Percentiles rank a stretch among this genome's conserved stretches.
These are phyloP conservation scores for Enteromius thamalakanensis DNA, from an alignment of 2,797 vertebrate genomes.

Conservation along the genomic window DNA sequence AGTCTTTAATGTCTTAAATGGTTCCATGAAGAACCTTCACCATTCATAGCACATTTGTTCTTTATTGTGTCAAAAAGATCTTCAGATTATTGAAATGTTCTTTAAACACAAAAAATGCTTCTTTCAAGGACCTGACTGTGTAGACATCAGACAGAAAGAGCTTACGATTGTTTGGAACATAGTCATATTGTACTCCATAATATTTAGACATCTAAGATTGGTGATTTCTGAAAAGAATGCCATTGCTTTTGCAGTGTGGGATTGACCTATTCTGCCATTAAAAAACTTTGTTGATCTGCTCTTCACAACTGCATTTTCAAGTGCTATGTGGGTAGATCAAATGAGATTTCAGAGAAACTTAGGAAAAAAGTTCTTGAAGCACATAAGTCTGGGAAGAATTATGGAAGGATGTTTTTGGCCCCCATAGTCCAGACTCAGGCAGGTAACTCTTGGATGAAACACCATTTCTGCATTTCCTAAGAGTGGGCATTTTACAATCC, in stretches of 20 bases:
- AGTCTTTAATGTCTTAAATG: neutral
- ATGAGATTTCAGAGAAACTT: neutral
- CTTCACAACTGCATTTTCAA: neutral
- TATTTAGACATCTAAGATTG: neutral
- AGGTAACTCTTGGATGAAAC: constrained; percentile 4
- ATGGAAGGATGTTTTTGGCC: neutral
- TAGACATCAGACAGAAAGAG: neutral
- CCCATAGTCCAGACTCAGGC: neutral
- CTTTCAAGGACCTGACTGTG: neutral
- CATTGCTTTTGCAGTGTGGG: neutral
- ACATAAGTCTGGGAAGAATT: constrained; percentile 7
- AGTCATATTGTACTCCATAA: neutral
- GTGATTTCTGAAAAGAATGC: neutral
- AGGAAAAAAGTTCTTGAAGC: neutral
- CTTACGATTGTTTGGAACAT: neutral
- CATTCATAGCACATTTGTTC: neutral
- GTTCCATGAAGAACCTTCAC: neutral
- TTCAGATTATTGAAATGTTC: neutral
- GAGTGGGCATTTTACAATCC: neutral
- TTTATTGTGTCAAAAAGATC: neutral
- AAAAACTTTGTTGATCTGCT: constrained; percentile 6
- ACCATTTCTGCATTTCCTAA: neutral
- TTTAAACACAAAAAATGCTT: neutral
- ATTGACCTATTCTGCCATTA: neutral
- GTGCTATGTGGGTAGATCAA: neutral